Base-by-base conservation (phyloP, 2,888 invertebrate genomes). In the Nasonovia ribisnigri region DNA sequence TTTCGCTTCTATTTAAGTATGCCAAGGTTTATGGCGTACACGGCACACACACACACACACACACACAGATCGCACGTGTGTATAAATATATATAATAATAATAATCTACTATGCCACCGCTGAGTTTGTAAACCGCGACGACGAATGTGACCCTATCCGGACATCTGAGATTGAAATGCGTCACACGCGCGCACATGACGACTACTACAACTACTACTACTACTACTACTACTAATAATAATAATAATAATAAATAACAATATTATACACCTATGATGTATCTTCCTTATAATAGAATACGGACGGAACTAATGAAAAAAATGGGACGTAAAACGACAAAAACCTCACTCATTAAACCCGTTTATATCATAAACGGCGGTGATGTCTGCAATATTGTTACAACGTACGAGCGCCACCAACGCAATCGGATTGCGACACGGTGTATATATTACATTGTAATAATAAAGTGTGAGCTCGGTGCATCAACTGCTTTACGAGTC, bases 1-100 rank as follows among this genome's bases (percentile, higher is more conserved):
- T 90, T 93, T 90, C 93, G 90, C 93, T 89, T 90, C 93, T 48
- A 57, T 89, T 93, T 86, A 93, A 93, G 93, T 93, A 93, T 93
- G 93, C 93, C 93, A 93, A 93, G 92, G 92, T 92, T 92, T 92
- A 88, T 57, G 29, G 29, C 67, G 8, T 92, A 67, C 36, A 92
- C 36, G 43, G 42, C 42, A 48, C 57, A 54, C n/a, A 36, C 90
- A n/a, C 54, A 36, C 84, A 29, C 42, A 57, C 91, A 10, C 42
- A 16, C 51, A 16, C 51, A 84, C 84, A 86, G 3, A 46, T 46
- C 67, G 57, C 43, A 84, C 54, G 54, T 90, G 36, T 88, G 36
- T 46, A 60, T 26, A 51, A 51, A 54, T 88, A 54, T 88, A 88
- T 57, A 54, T 43, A 91, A 43, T 91, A 77, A 46, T 67, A 77